Evolutionary conservation across 2,888 invertebrate genomes (phyloP), one percentile per base, ranked within the genome.

Genomic region (Selenia dentaria): DNA sequence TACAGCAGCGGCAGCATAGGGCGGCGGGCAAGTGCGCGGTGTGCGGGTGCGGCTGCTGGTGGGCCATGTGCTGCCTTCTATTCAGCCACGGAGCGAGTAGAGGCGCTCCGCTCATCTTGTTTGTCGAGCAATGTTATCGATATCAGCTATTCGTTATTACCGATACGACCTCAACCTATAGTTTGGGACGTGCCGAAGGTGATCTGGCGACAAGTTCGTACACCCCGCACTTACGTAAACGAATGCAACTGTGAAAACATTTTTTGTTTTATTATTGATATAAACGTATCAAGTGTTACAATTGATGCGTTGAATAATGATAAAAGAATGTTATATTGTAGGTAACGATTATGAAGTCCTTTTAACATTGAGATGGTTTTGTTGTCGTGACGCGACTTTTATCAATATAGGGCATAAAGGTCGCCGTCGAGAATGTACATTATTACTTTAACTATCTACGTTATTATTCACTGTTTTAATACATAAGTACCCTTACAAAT

Each of bases 181-280:
- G 83, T 82, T 85, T 83, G 83, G 83, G 84, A 83, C 86, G 76
- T 71, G 54, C 53, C 73, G 83, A 85, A 86, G 87, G 87, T 86
- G 83, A 86, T 78, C 72, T 59, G 60, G 52, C 57, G 57, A 51
- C 39, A 74, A 82, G 87, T 87, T 86, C 87, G 74, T 77, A 55
- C 60, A 85, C 86, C 87, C 67, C 75, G 58, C 67, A 67, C 82
- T 86, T 85, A 82, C 82, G 83, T 85, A 86, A 87, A 85, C 67
- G 71, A 52, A 75, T 77, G 74, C 79, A 82, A 83, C 79, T 79
- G 75, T 73, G 69, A 74, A 80, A 79, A 83, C 67, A 75, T 63
- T 63, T 54, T 46, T 71, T 67, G 60, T 68, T 70, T 65, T 65
- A 64, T 54, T 70, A 66, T 71, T 25, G 9, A 9, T 25, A 25